Conservation (phyloP, 2,113 vertebrate genomes). For the Pampusana beccarii region DNA sequence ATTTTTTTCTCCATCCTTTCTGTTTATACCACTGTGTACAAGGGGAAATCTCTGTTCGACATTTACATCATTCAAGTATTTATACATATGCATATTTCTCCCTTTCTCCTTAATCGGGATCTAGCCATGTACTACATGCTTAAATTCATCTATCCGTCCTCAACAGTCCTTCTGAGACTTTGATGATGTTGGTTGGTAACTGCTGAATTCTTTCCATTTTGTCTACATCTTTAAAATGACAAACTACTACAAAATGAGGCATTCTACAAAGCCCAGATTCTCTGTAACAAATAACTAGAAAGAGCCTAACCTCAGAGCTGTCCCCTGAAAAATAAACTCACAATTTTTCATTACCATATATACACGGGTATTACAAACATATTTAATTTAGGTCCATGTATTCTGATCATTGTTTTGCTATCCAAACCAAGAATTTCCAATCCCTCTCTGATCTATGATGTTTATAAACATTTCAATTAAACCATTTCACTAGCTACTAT, state of each 20-base stretch:
- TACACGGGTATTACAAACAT: background rate
- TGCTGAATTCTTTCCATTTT: background rate
- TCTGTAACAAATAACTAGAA: background rate
- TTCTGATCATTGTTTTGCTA: background rate
- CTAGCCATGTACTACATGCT: background rate
- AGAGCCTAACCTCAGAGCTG: background rate
- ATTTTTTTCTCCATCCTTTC: background rate
- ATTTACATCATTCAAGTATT: background rate
- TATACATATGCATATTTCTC: background rate
- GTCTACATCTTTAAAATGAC: background rate
- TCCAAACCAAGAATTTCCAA: background rate
- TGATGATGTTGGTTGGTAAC: background rate
- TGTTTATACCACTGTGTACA: background rate
- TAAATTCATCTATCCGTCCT: background rate
- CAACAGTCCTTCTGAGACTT: background rate
- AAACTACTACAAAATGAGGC: background rate
- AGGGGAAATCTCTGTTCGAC: background rate
- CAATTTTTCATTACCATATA: background rate
- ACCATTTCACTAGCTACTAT: background rate
- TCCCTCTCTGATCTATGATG: background rate
- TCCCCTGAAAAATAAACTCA: background rate
- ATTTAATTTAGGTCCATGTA: background rate
- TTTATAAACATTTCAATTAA: accelerated
- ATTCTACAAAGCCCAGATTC: background rate
- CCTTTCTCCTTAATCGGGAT: background rate